These are phyloP conservation scores for Vespertilio murinus DNA, from an alignment of 2,797 vertebrate species.

Conservation along the genomic window DNA sequence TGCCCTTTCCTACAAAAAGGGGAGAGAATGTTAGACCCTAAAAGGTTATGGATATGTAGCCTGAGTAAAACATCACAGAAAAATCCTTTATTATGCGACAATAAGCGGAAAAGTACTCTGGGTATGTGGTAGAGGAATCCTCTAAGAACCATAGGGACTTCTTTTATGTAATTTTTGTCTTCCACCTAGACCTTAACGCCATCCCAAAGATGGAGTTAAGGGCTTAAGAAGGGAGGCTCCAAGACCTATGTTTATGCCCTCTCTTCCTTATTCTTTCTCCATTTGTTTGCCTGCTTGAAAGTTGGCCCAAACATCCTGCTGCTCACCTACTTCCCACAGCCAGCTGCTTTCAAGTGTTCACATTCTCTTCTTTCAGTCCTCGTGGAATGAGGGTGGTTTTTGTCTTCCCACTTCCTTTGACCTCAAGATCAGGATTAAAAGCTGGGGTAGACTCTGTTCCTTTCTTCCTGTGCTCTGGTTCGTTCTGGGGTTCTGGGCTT, in stretches of 20 bases:
- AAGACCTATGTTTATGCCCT: conserved; percentile 42
- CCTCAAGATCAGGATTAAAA: conserved; percentile 60
- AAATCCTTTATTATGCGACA: conserved; percentile 60
- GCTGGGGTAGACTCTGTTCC: background rate
- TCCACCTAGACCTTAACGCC: conserved; percentile 19
- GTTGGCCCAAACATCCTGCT: conserved; percentile 46
- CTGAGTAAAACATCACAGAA: conserved; percentile 57
- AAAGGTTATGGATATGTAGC: conserved; percentile 60
- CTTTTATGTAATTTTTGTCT: conserved; percentile 62
- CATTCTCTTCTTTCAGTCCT: conserved; percentile 69
- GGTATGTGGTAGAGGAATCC: background rate
- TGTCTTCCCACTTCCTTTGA: conserved; percentile 62
- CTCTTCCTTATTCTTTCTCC: conserved; percentile 63
- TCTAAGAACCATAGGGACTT: conserved; percentile 37
- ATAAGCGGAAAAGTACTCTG: conserved; percentile 29
- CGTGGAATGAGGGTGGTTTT: conserved; percentile 57
- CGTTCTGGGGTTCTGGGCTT: conserved; percentile 51
- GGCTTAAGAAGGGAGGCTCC: conserved; percentile 43
- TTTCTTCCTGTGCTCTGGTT: conserved; percentile 51
- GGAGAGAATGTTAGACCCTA: conserved; percentile 61
- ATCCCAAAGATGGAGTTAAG: conserved; percentile 54
- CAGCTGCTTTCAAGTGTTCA: conserved; percentile 44
- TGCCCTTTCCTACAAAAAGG: conserved; percentile 60
- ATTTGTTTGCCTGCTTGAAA: conserved; percentile 60
- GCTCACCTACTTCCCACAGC: conserved; percentile 29